Evolutionary conservation across 2,888 invertebrate species (phyloP).

Genomic region (Busseola fusca): DNA sequence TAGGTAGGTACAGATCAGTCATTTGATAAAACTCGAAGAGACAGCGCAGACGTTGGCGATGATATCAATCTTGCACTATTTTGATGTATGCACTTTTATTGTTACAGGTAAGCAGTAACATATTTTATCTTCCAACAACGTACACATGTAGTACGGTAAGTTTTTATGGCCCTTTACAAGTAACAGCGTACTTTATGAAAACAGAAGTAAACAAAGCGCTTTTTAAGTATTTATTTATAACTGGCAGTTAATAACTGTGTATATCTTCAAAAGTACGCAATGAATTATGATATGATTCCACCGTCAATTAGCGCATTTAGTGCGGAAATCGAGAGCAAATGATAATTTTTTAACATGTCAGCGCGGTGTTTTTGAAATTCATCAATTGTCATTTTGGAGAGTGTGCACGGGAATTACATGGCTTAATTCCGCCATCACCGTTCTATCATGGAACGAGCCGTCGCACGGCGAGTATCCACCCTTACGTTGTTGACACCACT

Average conservation of each 20-base stretch:
- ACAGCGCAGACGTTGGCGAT: not conserved
- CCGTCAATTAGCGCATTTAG: not conserved
- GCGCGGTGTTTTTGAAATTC: not conserved
- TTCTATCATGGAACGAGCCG: too few relatives aligned
- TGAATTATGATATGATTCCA: not conserved
- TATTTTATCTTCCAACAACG: not conserved
- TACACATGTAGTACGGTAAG: not conserved
- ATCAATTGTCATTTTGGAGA: too few relatives aligned
- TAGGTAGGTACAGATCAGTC: slow-evolving; percentile 4
- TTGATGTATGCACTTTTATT: slow-evolving; percentile 29
- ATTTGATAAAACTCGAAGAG: slow-evolving; percentile 1
- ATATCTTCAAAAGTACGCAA: not conserved
- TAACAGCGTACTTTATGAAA: not conserved
- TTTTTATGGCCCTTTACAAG: not conserved
- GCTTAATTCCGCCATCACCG: too few relatives aligned
- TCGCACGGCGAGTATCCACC: too few relatives aligned
- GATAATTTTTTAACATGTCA: too few relatives aligned
- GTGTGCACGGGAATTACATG: too few relatives aligned
- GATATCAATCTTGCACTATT: slow-evolving; percentile 4
- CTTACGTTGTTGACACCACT: too few relatives aligned
- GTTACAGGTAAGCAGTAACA: slow-evolving; percentile 45
- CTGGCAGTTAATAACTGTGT: too few relatives aligned
- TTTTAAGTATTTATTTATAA: too few relatives aligned
- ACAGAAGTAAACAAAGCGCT: not conserved
- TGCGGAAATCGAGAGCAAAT: not conserved